Base-by-base conservation (phyloP, 2,888 invertebrate species). In the Rhabditophanes sp. region DNA sequence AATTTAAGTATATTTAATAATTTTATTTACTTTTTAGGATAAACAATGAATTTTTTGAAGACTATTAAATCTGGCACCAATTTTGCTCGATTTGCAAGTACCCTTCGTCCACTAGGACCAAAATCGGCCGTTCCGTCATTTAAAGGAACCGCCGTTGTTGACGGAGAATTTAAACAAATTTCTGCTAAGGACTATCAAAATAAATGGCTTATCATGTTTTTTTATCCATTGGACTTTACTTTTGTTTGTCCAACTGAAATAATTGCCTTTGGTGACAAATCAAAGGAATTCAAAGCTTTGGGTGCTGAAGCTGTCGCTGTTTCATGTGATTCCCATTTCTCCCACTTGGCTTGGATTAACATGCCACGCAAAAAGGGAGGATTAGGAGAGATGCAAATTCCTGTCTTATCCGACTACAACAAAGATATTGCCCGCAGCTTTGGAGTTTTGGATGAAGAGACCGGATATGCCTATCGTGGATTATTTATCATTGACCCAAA, bases 371-470 rank as follows among this genome's bases (percentile, higher is more conserved):
- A 81, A 69, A 76, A 78, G 62, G 87, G 87, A 33, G 84, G 90
- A 23, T 73, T 90, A 18, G 90, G 88, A 7, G 76, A 78, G 46
- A 67, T 90, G 42, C 24, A 50, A 3, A 85, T 83, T 64, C 87
- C 90, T 1, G 70, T 90, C 21, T 70, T 90, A 9, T 76, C 88
- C 1, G 90, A 90, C 67, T 78, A 85, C 60, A 81, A 77, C 41
- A 88, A 90, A 68, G 72, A 72, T 32, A 82, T 88, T 39, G 76
- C 88, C 0, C 67, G 72, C 25, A 78, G 78, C 44, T 90, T 90
- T 67, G 81, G 79, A 49, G 83, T 90, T 2, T 72, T 90, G 1
- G 67, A 88, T 2, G 80, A 83, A 52, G 49, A 55, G 7, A 36
- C 50, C 16, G 57, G 59, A 7, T 41, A 56, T 16, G 33, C 50